Percentiles rank a stretch among this genome's conserved stretches.
Conservation (phyloP, 2,888 invertebrate genomes). For the Stenchaetothrips biformis region DNA sequence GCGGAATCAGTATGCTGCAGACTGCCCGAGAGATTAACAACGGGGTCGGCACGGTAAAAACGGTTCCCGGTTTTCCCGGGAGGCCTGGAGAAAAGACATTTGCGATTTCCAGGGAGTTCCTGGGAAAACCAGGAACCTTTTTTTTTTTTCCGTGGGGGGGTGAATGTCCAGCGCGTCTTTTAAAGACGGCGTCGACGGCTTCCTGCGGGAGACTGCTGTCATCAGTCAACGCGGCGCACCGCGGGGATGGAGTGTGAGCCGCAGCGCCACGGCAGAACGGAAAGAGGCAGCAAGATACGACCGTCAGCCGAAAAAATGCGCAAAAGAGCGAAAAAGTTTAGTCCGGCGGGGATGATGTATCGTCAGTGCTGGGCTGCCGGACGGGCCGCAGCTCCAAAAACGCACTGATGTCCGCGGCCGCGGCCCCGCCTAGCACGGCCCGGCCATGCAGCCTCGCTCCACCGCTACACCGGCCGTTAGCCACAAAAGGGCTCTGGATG, state of each 20-base stretch:
- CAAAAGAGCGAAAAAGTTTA: too few species aligned
- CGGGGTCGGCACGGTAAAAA: not conserved
- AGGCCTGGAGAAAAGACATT: too few species aligned
- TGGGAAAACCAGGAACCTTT: too few species aligned
- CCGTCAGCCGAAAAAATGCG: too few species aligned
- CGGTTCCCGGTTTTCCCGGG: too few species aligned
- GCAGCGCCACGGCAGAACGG: not conserved
- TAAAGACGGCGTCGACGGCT: not conserved
- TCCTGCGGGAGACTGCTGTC: not conserved
- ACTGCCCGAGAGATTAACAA: not conserved
- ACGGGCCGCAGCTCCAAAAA: too few species aligned
- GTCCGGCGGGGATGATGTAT: too few species aligned
- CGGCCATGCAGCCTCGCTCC: too few species aligned
- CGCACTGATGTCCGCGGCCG: not conserved
- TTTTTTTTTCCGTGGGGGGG: not conserved
- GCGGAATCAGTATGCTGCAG: not conserved
- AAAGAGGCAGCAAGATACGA: not conserved
- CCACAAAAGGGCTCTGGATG: too few species aligned
- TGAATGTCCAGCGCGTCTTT: not conserved
- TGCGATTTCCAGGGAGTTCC: too few species aligned
- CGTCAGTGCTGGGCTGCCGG: too few species aligned
- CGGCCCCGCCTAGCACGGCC: not conserved
- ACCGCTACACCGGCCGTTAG: too few species aligned
- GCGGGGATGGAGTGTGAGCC: not conserved
- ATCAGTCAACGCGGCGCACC: not conserved